Percentiles rank a stretch among this genome's conserved stretches.
phyloP scores from a whole-genome alignment of 2,797 vertebrate genomes.

The Cynopterus sphinx region DNA sequence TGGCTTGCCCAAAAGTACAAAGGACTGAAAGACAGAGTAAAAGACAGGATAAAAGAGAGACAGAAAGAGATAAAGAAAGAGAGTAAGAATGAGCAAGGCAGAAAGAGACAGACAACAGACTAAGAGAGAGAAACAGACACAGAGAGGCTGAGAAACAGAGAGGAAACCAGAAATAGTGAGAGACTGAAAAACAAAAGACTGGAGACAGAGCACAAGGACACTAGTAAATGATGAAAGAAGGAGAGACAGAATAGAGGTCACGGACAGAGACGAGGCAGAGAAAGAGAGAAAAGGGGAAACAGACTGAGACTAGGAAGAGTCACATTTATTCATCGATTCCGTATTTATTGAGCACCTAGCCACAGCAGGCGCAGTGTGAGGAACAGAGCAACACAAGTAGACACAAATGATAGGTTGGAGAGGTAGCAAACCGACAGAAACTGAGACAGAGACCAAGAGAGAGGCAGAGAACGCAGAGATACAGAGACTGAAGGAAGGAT shows the following conservation, averaged over 20 bases:
- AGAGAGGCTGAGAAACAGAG: not conserved
- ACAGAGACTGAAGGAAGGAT: not conserved
- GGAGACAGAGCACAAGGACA: not conserved
- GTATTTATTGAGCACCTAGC: not conserved
- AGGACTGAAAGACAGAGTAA: constrained; percentile 37
- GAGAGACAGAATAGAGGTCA: not conserved
- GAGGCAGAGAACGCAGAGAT: not conserved
- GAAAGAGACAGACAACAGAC: not conserved
- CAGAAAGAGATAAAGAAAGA: not conserved
- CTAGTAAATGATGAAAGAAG: not conserved
- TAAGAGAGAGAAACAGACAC: not conserved
- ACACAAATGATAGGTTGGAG: not conserved
- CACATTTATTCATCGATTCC: not conserved
- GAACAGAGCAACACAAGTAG: not conserved
- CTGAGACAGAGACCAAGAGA: constrained; percentile 57
- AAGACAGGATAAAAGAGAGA: not conserved
- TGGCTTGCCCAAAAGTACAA: constrained; percentile 37
- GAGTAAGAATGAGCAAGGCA: not conserved
- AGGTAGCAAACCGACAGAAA: constrained; percentile 49
- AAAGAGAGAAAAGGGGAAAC: constrained; percentile 2
- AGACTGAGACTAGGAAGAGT: not conserved
- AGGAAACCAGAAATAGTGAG: not conserved
- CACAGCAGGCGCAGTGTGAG: not conserved
- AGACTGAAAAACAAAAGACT: not conserved
- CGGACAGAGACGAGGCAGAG: constrained; percentile 58